Evolutionary conservation across 2,888 invertebrate species (phyloP), one percentile per base, ranked within the genome.

Genomic region (Torymus texanus): DNA sequence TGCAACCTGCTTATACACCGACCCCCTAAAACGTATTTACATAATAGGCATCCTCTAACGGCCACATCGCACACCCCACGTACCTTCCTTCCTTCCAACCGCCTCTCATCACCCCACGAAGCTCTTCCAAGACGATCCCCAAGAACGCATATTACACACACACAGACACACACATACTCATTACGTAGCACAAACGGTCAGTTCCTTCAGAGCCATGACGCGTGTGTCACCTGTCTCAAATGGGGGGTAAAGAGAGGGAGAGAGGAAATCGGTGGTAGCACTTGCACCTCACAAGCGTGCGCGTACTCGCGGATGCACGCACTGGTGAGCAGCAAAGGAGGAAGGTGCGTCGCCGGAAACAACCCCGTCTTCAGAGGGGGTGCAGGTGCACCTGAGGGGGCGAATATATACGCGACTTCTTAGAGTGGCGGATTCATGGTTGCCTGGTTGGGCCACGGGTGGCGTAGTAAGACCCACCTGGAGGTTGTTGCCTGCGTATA

Each of bases 201-300:
- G 41, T 50, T 50, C 65, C n/a, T 41, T 21, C 16, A n/a, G 14
- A 18, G 41, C 59, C 24, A 21, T 12, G 29, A 18, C 88, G 88
- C 89, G 87, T 89, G 90, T 89, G 90, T 90, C 90, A 90, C 90
- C 89, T 90, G 90, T 70, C 76, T 88, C 85, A 85, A 88, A 89
- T 86, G 89, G 90, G 83, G 41, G 41, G 41, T 41, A 41, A 3
- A 24, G 5, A 29, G 29, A 29, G 8, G 3, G 29, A 29, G 41
- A 41, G 41, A 41, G 41, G 41, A 41, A 41, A 41, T 41, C 41
- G 41, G 41, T 41, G 41, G 41, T 41, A 41, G 41, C 41, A 41
- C 41, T 41, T 41, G 41, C 41, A 41, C 41, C 41, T 41, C 41
- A 41, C 63, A n/a, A n/a, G 74, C 74, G 70, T 74, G 24, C 56